Evolutionary conservation across 2,888 invertebrate genomes (phyloP).

Genomic region (Himalopsyche kuldschensis): DNA sequence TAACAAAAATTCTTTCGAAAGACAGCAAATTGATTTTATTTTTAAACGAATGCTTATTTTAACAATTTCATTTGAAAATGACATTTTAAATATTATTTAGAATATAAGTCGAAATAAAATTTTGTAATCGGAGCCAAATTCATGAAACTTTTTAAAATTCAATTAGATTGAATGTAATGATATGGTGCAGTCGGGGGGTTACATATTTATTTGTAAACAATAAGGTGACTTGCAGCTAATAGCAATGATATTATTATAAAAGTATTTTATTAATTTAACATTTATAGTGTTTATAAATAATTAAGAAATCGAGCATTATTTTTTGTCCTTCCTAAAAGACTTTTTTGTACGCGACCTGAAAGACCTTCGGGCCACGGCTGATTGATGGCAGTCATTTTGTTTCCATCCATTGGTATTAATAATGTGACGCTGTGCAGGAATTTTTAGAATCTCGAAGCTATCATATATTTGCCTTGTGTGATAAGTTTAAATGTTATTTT

Average conservation of each 20-base stretch:
- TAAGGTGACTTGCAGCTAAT: not conserved
- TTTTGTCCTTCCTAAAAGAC: constrained; percentile 33
- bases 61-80: too few species aligned
- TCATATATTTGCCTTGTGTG: not conserved
- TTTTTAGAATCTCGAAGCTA: constrained; percentile 16
- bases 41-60: too few species aligned
- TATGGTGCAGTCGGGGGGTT: not conserved
- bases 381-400: too few species aligned
- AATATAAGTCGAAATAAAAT: not conserved
- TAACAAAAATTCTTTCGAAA: too few species aligned
- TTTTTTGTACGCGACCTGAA: too few species aligned
- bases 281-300: not conserved
- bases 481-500: constrained; percentile 1
- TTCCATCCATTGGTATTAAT: too few species aligned
- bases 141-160: constrained; percentile 2
- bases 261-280: not conserved
- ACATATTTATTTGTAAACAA: not conserved
- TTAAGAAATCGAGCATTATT: constrained; percentile 3
- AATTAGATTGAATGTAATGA: not conserved
- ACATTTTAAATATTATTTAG: not conserved
- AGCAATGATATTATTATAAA: not conserved
- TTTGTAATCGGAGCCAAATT: not conserved
- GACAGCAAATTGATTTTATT: too few species aligned
- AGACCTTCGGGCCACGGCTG: too few species aligned
- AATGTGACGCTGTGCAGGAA: too few species aligned